These are phyloP conservation scores for Indicator maculatus DNA, from an alignment of 2,113 vertebrate genomes.

Conservation along the genomic window DNA sequence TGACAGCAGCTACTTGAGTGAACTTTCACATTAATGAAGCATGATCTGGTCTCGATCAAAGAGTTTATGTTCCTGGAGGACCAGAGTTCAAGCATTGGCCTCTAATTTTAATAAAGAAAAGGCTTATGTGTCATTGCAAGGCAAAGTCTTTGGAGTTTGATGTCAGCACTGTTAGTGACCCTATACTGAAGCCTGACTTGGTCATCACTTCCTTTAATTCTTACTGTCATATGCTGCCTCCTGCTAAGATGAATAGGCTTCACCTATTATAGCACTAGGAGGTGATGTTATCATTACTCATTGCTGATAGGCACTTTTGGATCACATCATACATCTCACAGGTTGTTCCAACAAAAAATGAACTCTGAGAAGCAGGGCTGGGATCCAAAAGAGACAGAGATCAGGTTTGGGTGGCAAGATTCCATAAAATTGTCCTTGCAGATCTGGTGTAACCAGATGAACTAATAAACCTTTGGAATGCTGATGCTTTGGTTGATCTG, in stretches of 20 bases:
- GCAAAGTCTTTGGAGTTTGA: neutral
- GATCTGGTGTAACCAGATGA: slow-evolving; percentile 43
- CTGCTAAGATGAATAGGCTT: neutral
- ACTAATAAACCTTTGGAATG: slow-evolving; percentile 26
- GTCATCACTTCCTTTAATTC: slow-evolving; percentile 8
- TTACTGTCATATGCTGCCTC: neutral
- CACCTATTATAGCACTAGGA: neutral
- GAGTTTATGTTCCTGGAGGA: neutral
- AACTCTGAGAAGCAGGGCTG: slow-evolving; percentile 11
- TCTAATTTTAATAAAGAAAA: slow-evolving; percentile 10
- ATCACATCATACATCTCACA: neutral
- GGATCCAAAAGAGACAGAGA: slow-evolving; percentile 1
- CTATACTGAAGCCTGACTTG: neutral
- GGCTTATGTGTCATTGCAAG: neutral
- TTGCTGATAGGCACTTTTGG: neutral
- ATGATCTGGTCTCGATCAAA: slow-evolving; percentile 53
- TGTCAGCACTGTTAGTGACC: neutral
- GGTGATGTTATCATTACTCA: slow-evolving; percentile 4
- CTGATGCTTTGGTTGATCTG: slow-evolving; percentile 19
- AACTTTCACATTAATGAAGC: slow-evolving; percentile 20
- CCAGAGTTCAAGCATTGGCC: slow-evolving; percentile 21
- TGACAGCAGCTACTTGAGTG: slow-evolving; percentile 32
- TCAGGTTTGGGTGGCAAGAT: neutral
- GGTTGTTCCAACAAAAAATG: neutral
- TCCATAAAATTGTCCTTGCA: neutral